A percentile compares a stretch with the other conserved stretches of the same genome.
These are phyloP conservation scores for Chrysoperla carnea DNA, from an alignment of 1,140 invertebrate species.

Conservation along the genomic window DNA sequence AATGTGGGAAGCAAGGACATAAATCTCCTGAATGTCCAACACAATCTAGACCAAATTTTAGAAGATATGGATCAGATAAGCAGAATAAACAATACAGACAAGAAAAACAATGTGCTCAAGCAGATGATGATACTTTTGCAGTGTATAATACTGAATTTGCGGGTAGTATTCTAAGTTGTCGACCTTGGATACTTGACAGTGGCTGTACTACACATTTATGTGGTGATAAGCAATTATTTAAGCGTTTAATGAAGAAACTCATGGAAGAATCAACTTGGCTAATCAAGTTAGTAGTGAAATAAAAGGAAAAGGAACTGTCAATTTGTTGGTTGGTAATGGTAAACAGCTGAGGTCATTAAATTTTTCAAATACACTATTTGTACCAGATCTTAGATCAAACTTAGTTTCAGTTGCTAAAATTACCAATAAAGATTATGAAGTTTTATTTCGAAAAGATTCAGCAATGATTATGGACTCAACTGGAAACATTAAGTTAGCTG, in stretches of 20 bases:
- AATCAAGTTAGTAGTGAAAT: not conserved
- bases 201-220: not conserved
- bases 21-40: not conserved
- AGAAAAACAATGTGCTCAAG: no score
- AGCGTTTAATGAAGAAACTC: not conserved
- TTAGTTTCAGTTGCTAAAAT: constrained; percentile 7
- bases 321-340: not conserved
- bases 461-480: constrained; percentile 4
- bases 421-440: constrained; percentile 3
- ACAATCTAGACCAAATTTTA: not conserved
- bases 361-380: constrained; percentile 5
- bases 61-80: not conserved
- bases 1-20: not conserved
- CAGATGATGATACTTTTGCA: not conserved
- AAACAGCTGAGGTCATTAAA: not conserved
- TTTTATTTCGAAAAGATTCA: constrained; percentile 4
- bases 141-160: not conserved
- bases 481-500: constrained; percentile 3
- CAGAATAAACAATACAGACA: not conserved
- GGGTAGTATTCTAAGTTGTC: not conserved
- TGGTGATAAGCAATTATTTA: not conserved
- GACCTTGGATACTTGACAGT: not conserved
- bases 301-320: not conserved
- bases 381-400: constrained; percentile 7
- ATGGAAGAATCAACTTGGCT: not conserved